These are phyloP conservation scores for Cryptocheilus praepositus DNA, from an alignment of 2,888 invertebrate genomes.

Conservation along the genomic window DNA sequence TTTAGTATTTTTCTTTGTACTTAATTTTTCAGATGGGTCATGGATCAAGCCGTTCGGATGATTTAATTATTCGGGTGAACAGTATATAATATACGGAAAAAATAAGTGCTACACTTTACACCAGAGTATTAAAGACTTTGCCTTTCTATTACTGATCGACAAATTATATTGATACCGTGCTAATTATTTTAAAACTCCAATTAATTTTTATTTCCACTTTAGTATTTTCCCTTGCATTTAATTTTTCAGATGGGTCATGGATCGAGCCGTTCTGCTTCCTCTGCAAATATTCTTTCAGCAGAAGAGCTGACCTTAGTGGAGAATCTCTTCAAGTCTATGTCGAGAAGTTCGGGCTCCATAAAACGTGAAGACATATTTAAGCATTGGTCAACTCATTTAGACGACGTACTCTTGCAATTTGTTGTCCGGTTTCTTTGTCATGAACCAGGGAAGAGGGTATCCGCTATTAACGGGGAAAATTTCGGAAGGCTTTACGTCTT, in stretches of 20 bases:
- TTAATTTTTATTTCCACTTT: no score
- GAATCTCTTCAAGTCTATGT: constrained; percentile 73
- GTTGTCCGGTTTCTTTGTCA: constrained; percentile 70
- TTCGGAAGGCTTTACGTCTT: constrained; percentile 71
- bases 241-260: constrained; percentile 71
- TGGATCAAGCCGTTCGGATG: constrained; percentile 69
- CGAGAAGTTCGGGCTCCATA: constrained; percentile 72
- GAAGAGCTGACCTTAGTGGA: constrained; percentile 71
- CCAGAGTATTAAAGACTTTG: no score
- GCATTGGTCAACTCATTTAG: constrained; percentile 71
- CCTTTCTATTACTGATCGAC: no score
- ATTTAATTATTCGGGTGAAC: no score
- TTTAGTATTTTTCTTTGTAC: not conserved
- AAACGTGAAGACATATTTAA: constrained; percentile 73
- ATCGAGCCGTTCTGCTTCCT: constrained; percentile 68
- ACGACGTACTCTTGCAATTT: constrained; percentile 68
- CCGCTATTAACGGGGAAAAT: constrained; percentile 70
- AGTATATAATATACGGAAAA: no score
- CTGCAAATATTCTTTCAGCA: constrained; percentile 69
- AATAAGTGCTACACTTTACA: no score
- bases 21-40: constrained; percentile 69
- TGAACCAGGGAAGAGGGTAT: constrained; percentile 69
- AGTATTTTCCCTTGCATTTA: not conserved
- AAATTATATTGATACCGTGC: no score
- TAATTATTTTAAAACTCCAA: no score